Evolutionary conservation across 2,888 invertebrate genomes (phyloP).

Genomic region (Sinodicranocentrus sp.): DNA sequence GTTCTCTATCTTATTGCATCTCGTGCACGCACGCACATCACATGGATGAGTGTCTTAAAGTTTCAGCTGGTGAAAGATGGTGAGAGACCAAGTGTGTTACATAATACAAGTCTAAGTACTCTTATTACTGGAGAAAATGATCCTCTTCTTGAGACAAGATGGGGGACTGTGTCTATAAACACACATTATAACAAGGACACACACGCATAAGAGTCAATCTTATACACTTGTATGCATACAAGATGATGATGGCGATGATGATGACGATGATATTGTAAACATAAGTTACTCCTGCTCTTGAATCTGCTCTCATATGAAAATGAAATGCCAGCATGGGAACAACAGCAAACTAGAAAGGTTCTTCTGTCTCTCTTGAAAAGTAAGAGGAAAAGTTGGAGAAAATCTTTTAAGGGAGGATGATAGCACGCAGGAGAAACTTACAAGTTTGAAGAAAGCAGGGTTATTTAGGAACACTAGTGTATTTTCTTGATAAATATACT

Average conservation of each 20-base stretch:
- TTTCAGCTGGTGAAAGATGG: constrained; percentile 18
- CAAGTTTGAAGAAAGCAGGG: constrained; percentile 47
- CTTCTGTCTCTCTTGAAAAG: constrained; percentile 14
- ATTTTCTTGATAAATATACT: constrained; percentile 41
- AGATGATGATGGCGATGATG: constrained; percentile 17
- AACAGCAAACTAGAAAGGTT: not conserved
- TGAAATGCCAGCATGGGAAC: constrained; percentile 38
- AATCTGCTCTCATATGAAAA: constrained; percentile 37
- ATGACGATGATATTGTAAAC: constrained; percentile 59
- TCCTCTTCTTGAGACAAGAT: constrained; percentile 32
- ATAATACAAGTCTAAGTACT: constrained; percentile 53
- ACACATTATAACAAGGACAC: not conserved
- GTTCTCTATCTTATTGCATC: not conserved
- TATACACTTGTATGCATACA: not conserved
- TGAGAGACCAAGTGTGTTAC: constrained; percentile 39
- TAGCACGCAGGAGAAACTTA: constrained; percentile 30
- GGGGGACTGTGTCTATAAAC: not conserved
- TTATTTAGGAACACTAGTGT: constrained; percentile 46
- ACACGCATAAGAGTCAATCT: not conserved
- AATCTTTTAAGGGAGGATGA: constrained; percentile 25
- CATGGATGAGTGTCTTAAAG: constrained; percentile 8
- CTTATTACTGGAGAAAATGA: constrained; percentile 53
- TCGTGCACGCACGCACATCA: constrained; percentile 37
- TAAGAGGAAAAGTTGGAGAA: constrained; percentile 9
- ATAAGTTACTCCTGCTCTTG: constrained; percentile 26